phyloP scores from a whole-genome alignment of 1,140 invertebrate genomes.

The Gryllus bimaculatus region DNA sequence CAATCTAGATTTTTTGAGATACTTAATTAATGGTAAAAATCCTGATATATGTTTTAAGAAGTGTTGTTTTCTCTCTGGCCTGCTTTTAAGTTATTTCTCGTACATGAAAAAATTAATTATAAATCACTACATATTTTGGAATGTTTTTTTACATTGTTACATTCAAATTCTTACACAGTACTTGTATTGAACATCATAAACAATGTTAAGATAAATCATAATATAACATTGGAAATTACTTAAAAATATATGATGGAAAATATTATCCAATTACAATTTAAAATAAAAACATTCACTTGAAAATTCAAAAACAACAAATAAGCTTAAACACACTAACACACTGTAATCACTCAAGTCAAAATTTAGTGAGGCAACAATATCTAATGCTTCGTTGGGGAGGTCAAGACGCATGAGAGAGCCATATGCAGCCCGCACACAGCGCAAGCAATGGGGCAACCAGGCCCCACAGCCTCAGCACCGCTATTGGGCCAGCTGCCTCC shows the following conservation, averaged over 20 bases:
- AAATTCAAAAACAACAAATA: neutral
- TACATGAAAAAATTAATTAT: no score
- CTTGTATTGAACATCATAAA: no score
- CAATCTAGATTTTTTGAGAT: no score
- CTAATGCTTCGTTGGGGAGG: conserved; percentile 68
- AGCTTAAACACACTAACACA: neutral
- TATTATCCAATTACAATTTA: neutral
- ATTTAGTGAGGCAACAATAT: conserved; percentile 72
- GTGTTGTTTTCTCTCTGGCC: no score
- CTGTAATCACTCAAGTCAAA: conserved; percentile 59
- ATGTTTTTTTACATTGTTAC: no score
- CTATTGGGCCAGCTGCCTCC: conserved; percentile 30
- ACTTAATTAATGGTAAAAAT: no score
- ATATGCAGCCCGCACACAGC: conserved; percentile 59
- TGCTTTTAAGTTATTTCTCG: no score
- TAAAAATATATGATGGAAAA: neutral
- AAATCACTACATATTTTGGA: no score
- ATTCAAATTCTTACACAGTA: no score
- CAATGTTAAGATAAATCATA: no score
- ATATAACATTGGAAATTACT: neutral
- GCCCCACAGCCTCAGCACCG: conserved; percentile 35
- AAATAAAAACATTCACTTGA: neutral
- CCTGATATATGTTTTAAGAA: no score
- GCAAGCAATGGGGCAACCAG: conserved; percentile 72
- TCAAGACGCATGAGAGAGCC: conserved; percentile 61